These are phyloP conservation scores for Crambe crambe DNA, from an alignment of 37 sponge, comb jelly and placozoan genomes.

Conservation along the genomic window DNA sequence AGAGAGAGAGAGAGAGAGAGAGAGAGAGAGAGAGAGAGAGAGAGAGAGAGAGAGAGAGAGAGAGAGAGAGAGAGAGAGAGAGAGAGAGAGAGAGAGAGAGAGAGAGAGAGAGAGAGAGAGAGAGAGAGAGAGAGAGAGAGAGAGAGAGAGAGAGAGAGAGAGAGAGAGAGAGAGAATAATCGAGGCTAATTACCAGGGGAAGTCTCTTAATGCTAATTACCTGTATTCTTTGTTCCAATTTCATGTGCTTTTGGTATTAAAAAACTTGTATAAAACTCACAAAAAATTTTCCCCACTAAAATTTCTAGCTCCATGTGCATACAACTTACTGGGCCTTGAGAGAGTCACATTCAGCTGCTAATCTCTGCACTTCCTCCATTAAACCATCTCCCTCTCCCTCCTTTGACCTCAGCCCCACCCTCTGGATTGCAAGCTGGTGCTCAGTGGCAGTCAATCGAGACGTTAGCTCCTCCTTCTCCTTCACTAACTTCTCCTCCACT, in stretches of 20 bases:
- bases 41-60: background rate
- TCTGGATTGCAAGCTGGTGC: constrained; percentile 26
- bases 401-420: background rate
- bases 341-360: background rate
- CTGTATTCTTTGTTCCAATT: too few relatives aligned
- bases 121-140: background rate
- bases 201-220: background rate
- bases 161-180: background rate
- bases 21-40: background rate
- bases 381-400: background rate
- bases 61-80: background rate
- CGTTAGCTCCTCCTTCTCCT: constrained; percentile 22
- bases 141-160: background rate
- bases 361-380: background rate
- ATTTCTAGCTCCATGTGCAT: too few relatives aligned
- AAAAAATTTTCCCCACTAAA: too few relatives aligned
- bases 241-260: too few relatives aligned
- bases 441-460: constrained; percentile 7
- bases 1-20: background rate
- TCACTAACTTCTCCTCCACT: constrained; percentile 28
- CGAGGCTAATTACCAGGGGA: background rate
- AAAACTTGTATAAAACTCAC: too few relatives aligned
- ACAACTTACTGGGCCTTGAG: background rate
- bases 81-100: background rate
- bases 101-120: background rate